A percentile compares a stretch with the other conserved stretches of the same genome.
These are phyloP conservation scores for Rhinatrema bivittatum DNA, from an alignment of 2,797 vertebrate genomes.

Conservation along the genomic window DNA sequence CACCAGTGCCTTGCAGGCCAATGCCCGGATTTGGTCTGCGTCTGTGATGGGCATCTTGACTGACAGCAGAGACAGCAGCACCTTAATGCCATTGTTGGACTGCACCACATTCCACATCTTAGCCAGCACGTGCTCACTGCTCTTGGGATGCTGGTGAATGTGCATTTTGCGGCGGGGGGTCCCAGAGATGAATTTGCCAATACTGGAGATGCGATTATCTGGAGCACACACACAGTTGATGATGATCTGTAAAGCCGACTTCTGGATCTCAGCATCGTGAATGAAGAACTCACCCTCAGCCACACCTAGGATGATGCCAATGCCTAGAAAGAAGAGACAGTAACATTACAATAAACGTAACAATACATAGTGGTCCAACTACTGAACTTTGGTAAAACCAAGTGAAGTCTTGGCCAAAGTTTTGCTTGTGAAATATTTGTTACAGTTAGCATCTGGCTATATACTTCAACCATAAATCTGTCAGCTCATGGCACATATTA, in stretches of 20 bases:
- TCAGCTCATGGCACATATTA: too few relatives aligned
- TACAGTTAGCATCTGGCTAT: too few relatives aligned
- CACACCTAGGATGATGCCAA: conserved; percentile 94
- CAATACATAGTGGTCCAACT: too few relatives aligned
- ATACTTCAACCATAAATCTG: too few relatives aligned
- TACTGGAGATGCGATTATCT: conserved; percentile 91
- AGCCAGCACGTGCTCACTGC: conserved; percentile 82
- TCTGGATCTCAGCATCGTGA: conserved; percentile 97
- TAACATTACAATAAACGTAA: too few relatives aligned
- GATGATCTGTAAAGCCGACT: conserved; percentile 94
- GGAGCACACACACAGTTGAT: conserved; percentile 97
- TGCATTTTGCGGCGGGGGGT: conserved; percentile 85
- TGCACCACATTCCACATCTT: conserved; percentile 99
- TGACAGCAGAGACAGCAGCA: conserved; percentile 86
- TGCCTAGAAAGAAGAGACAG: conserved; percentile 61
- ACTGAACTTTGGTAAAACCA: too few relatives aligned
- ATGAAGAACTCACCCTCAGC: conserved; percentile 97
- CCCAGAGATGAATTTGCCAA: conserved; percentile 92
- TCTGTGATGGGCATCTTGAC: conserved; percentile 98
- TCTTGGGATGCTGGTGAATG: conserved; percentile 68
- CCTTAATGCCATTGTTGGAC: conserved; percentile 98
- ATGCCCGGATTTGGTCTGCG: conserved; percentile 90
- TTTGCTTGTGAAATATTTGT: too few relatives aligned
- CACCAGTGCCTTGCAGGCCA: conserved; percentile 92
- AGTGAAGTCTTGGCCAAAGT: too few relatives aligned